Conservation (phyloP, 2,888 invertebrate species). For the Epirrita christyi region DNA sequence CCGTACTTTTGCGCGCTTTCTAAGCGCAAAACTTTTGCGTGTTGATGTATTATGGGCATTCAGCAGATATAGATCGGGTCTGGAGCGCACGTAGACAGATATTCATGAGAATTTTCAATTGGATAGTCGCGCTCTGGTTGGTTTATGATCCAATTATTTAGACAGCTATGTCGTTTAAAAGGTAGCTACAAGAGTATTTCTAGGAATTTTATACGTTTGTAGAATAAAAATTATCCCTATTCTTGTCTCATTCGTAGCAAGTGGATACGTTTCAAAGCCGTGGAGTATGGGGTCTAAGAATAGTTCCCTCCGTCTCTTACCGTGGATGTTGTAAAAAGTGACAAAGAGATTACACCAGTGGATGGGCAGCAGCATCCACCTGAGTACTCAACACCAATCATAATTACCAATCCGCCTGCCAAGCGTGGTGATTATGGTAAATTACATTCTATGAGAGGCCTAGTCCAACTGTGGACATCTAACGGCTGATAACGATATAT, state of each 20-base stretch:
- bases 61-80: slow-evolving; percentile 18
- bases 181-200: background rate
- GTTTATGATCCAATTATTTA: slow-evolving; percentile 16
- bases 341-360: too few species aligned
- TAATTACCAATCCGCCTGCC: too few species aligned
- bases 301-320: too few species aligned
- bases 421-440: too few species aligned
- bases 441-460: too few species aligned
- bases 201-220: background rate
- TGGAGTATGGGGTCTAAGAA: too few species aligned
- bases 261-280: too few species aligned
- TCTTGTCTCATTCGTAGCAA: background rate
- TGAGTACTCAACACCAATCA: too few species aligned
- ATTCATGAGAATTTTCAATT: slow-evolving; percentile 15
- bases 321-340: too few species aligned
- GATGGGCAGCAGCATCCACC: too few species aligned
- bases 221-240: background rate
- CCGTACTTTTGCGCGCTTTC: slow-evolving; percentile 53
- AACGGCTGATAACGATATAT: too few species aligned
- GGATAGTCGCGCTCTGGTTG: slow-evolving; percentile 15
- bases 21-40: slow-evolving; percentile 48
- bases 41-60: slow-evolving; percentile 25
- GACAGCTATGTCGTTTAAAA: slow-evolving; percentile 12
- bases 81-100: slow-evolving; percentile 6
- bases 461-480: too few species aligned